Percentiles rank a stretch among this genome's conserved stretches.
phyloP scores from a whole-genome alignment of 2,888 invertebrate genomes.

The Eupeodes latifasciatus region DNA sequence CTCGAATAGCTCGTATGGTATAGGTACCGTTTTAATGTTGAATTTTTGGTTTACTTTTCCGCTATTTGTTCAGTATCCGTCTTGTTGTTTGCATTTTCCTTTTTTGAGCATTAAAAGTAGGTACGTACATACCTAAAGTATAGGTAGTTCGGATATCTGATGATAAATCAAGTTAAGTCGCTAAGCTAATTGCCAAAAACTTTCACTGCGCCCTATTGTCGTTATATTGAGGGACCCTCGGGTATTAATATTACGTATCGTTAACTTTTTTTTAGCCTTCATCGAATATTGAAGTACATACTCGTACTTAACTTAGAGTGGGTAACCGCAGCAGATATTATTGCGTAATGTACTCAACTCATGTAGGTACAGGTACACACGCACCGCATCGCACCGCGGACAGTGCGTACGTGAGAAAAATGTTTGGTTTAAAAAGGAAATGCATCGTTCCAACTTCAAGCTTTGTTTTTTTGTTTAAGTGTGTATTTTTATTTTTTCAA shows the following conservation, averaged over 20 bases:
- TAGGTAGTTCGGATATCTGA: neutral
- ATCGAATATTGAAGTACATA: conserved; percentile 25
- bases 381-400: neutral
- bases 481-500: neutral
- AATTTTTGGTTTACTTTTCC: conserved; percentile 37
- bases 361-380: neutral
- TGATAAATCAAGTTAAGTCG: conserved; percentile 43
- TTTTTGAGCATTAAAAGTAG: conserved; percentile 30
- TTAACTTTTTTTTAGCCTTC: conserved; percentile 51
- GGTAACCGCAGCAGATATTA: conserved; percentile 27
- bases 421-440: neutral
- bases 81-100: conserved; percentile 35
- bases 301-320: neutral
- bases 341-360: conserved; percentile 44
- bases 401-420: conserved; percentile 23
- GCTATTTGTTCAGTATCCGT: conserved; percentile 40
- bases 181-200: conserved; percentile 64
- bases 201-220: conserved; percentile 66
- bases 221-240: conserved; percentile 25
- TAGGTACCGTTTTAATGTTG: conserved; percentile 35
- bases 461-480: neutral
- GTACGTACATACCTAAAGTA: neutral
- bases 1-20: no score
- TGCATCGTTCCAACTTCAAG: neutral
- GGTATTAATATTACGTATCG: conserved; percentile 30